phyloP scores from a whole-genome alignment of 2,113 vertebrate genomes.

The Heterochromis multidens region DNA sequence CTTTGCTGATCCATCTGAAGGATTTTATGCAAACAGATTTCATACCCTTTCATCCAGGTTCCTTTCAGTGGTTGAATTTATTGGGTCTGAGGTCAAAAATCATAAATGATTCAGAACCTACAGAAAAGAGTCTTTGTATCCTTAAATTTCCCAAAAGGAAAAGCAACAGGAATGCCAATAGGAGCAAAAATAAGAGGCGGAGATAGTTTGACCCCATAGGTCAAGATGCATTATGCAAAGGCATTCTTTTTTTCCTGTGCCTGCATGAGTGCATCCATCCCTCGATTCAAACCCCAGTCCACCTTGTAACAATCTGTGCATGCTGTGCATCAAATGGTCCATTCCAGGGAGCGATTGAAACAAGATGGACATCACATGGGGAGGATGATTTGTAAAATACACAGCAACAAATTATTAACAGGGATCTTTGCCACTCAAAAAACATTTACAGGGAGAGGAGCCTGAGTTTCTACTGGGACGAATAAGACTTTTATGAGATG shows the following conservation, averaged over 20 bases:
- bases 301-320: slow-evolving; percentile 56
- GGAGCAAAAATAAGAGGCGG: slow-evolving; percentile 8
- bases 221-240: slow-evolving; percentile 41
- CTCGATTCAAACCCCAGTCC: slow-evolving; percentile 21
- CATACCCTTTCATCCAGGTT: background rate
- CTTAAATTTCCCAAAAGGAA: slow-evolving; percentile 11
- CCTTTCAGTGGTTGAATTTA: background rate
- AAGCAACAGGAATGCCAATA: background rate
- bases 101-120: slow-evolving; percentile 17
- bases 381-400: slow-evolving; percentile 40
- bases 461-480: slow-evolving; percentile 5
- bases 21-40: background rate
- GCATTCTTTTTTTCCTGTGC: background rate
- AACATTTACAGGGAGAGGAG: slow-evolving; percentile 14
- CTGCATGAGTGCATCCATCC: slow-evolving; percentile 13
- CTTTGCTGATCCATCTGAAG: background rate
- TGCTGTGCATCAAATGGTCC: slow-evolving; percentile 35
- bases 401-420: slow-evolving; percentile 48
- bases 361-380: slow-evolving; percentile 16
- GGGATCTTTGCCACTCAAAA: slow-evolving; percentile 29
- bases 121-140: background rate
- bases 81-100: slow-evolving; percentile 1
- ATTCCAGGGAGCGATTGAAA: slow-evolving; percentile 31
- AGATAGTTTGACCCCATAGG: slow-evolving; percentile 28
- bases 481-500: slow-evolving; percentile 53